phyloP scores from a whole-genome alignment of 2,113 vertebrate species.

The Loxodonta africana region DNA sequence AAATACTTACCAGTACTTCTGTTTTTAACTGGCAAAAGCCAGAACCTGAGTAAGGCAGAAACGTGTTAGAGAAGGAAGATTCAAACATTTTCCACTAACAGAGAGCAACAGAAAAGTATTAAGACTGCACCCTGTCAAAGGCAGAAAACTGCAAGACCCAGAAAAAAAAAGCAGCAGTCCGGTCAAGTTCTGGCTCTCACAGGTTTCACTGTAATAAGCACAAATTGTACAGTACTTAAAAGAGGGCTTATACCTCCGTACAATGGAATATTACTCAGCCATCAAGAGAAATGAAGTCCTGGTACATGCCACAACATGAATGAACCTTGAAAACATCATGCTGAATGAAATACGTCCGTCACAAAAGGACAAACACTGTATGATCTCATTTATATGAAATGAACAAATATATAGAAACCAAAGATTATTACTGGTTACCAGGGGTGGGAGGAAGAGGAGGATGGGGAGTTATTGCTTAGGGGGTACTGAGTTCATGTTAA shows the following conservation, averaged over 20 bases:
- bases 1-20: constrained; percentile 1
- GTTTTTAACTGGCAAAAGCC: background rate
- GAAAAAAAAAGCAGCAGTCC: background rate
- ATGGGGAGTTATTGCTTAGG: background rate
- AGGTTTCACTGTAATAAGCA: background rate
- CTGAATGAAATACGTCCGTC: background rate
- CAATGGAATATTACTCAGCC: background rate
- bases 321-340: background rate
- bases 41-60: background rate
- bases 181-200: background rate
- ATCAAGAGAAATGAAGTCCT: background rate
- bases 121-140: background rate
- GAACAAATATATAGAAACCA: background rate
- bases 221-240: background rate
- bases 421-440: background rate
- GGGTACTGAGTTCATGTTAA: background rate
- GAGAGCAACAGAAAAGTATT: background rate
- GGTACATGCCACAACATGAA: too few relatives aligned
- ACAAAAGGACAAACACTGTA: background rate
- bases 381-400: background rate
- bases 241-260: background rate
- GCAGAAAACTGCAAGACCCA: background rate
- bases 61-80: background rate
- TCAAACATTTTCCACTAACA: background rate
- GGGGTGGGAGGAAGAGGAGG: background rate